Percentiles rank a stretch among this genome's conserved stretches.
phyloP scores from a whole-genome alignment of 2,888 invertebrate genomes.

The Dascillus cervinus region DNA sequence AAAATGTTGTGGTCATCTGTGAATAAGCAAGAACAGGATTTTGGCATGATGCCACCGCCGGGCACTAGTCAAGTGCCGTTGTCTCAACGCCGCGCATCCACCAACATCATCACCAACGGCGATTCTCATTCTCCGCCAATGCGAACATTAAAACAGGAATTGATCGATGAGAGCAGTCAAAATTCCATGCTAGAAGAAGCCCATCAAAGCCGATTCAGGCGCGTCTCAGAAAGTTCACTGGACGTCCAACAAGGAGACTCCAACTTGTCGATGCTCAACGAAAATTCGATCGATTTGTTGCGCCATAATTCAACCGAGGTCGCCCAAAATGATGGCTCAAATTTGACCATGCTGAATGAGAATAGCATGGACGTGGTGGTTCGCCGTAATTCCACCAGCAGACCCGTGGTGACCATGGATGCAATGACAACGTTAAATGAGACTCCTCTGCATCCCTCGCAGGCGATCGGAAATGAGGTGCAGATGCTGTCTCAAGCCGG shows the following conservation, averaged over 20 bases:
- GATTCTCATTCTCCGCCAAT: constrained; percentile 50
- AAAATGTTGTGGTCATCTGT: constrained; percentile 35
- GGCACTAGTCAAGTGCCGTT: constrained; percentile 53
- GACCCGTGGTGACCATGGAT: constrained; percentile 5
- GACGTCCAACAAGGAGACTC: constrained; percentile 41
- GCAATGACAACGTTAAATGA: neutral
- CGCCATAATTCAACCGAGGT: constrained; percentile 19
- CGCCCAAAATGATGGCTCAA: constrained; percentile 33
- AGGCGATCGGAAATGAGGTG: constrained; percentile 2
- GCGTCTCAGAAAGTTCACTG: constrained; percentile 41
- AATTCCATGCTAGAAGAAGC: constrained; percentile 47
- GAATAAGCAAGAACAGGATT: constrained; percentile 47
- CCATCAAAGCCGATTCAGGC: constrained; percentile 31
- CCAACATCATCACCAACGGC: constrained; percentile 47
- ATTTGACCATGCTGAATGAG: constrained; percentile 33
- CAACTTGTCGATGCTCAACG: constrained; percentile 42
- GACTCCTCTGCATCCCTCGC: neutral
- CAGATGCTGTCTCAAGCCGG: neutral
- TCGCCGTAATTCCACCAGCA: constrained; percentile 23
- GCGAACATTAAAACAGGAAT: constrained; percentile 55
- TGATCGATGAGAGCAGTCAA: constrained; percentile 66
- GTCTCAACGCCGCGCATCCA: constrained; percentile 56
- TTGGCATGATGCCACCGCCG: constrained; percentile 64
- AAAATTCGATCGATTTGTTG: constrained; percentile 44
- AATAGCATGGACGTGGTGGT: constrained; percentile 33